Base-by-base conservation (phyloP, 2,113 vertebrate genomes). In the Cryptotis parvus region DNA sequence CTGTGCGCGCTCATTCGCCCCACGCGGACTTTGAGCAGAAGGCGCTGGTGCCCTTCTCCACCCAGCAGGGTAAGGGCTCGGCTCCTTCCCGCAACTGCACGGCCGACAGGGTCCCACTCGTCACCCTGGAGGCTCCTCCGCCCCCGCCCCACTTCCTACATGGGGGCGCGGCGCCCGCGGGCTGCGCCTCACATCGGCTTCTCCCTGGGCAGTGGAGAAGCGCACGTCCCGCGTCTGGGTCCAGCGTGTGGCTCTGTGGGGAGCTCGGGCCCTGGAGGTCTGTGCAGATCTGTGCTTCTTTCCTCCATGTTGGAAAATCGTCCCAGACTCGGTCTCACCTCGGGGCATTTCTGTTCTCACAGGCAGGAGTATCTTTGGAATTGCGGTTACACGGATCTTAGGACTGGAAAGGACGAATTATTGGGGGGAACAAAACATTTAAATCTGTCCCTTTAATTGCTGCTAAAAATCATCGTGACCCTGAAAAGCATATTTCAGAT, bases 11-110 rank as follows among this genome's bases (percentile, higher is more conserved):
- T 74, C 66, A 39, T 89, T 97, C 96, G 96, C 61, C 91, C 90
- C 94, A 97, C 41, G 18, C 96, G 96, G 96, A 87, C 95, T 94
- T 93, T 0, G 10, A 49, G 91, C 26, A 31, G 55, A 90, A 90
- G 82, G 35, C 58, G 22, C 70, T 63, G 2, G 4, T 2, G 68
- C 70, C 37, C 77, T 73, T 79, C n/a, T 88, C 49, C 5, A 3
- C 0, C 55, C 2, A 1, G 43, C 65, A 11, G 70, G 31, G 69
- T 20, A 45, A 65, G 73, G 66, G 3, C 8, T 45, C 7, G 4
- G 12, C 52, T 18, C 58, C 37, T 16, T n/a, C 1, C 55, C 6
- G 26, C 45, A 49, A 49, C 39, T 1, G 12, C 68, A 87, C 10
- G 68, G 8, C 82, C 18, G 6, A 15, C 33, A 18, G 39, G 12